A percentile compares a stretch with the other conserved stretches of the same genome.
These are phyloP conservation scores for Himalopsyche kuldschensis DNA, from an alignment of 2,888 invertebrate genomes.

Conservation along the genomic window DNA sequence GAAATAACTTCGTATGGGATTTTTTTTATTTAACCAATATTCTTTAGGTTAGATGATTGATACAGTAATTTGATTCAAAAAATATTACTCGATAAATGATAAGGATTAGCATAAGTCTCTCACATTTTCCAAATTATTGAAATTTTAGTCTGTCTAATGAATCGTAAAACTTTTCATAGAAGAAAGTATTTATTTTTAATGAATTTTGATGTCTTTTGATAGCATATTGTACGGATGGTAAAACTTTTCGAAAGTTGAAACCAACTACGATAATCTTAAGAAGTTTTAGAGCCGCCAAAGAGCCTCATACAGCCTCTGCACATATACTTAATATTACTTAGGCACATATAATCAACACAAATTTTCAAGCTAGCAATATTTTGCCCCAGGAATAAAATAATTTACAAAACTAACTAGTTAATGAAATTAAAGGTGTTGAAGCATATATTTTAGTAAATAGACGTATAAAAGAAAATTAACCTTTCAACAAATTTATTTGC, in stretches of 20 bases:
- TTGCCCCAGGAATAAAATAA: neutral
- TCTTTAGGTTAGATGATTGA: no score
- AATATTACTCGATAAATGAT: no score
- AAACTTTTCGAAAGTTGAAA: neutral
- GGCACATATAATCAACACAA: neutral
- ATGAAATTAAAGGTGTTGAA: no score
- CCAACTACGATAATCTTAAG: neutral
- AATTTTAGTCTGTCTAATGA: neutral
- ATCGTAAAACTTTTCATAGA: neutral
- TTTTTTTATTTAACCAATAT: no score
- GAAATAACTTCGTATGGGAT: no score
- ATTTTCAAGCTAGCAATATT: neutral
- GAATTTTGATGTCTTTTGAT: neutral
- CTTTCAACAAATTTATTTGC: no score
- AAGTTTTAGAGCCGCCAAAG: neutral
- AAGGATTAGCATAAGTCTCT: no score
- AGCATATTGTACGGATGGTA: neutral
- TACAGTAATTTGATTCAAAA: no score
- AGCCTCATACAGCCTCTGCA: neutral
- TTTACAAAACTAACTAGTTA: no score
- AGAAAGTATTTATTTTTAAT: neutral
- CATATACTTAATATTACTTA: neutral
- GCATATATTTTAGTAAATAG: no score
- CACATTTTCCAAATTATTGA: neutral
- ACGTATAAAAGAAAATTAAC: no score